Conservation (phyloP, 2,113 vertebrate genomes). For the Polypterus senegalus region DNA sequence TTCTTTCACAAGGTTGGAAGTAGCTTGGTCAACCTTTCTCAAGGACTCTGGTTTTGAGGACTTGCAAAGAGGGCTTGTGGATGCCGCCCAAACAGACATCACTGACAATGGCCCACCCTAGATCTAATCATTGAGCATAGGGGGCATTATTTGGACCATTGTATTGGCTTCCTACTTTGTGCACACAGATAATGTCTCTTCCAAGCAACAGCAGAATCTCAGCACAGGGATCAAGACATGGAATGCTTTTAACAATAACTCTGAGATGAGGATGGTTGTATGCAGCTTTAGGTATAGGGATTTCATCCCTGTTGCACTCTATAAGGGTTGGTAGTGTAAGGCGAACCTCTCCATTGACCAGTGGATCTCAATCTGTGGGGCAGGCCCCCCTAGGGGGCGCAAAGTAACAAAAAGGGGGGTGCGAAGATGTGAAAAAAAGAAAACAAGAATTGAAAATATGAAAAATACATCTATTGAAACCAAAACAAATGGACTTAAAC, state of each 20-base stretch:
- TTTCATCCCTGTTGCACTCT: background rate
- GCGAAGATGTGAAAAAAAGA: too few relatives aligned
- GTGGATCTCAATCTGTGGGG: too few relatives aligned
- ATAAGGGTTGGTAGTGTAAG: background rate
- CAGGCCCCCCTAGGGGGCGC: too few relatives aligned
- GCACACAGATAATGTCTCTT: background rate
- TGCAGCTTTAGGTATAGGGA: background rate
- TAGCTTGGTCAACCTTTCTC: background rate
- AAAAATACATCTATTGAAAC: too few relatives aligned
- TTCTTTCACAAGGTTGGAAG: background rate
- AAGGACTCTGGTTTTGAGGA: background rate
- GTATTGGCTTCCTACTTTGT: background rate
- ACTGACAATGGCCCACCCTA: background rate
- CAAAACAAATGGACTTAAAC: too few relatives aligned
- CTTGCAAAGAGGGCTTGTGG: background rate
- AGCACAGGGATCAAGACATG: background rate
- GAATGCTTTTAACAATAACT: background rate
- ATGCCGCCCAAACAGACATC: background rate
- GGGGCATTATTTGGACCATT: background rate
- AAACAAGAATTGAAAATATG: too few relatives aligned
- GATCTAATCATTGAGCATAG: background rate
- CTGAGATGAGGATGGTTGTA: background rate
- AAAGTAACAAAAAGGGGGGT: too few relatives aligned
- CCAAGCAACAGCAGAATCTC: background rate
- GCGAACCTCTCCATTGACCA: background rate